Base-by-base conservation (phyloP, 2,797 vertebrate species). In the Diglossa cyanea region DNA sequence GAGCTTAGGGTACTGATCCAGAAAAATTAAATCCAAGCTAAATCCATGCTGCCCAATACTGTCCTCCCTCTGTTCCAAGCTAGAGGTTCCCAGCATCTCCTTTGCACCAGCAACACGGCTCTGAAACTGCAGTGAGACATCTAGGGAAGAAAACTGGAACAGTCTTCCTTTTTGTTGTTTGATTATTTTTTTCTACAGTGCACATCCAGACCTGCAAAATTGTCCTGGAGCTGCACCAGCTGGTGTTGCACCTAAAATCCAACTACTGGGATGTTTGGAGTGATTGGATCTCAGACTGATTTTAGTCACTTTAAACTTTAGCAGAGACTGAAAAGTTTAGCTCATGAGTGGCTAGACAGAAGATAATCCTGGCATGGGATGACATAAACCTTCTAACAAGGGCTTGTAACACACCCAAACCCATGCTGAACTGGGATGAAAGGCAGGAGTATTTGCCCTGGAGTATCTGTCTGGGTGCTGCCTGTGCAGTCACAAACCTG, bases 101-200 rank as follows among this genome's bases (percentile, higher is more conserved):
- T 44, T 57, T 70, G 47, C 39, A 74, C 35, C 24, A 85, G 42
- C 30, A 62, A 45, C 47, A 57, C 7, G 84, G 58, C 7, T 7
- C 24, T 63, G 54, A 91, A 72, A 30, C 31, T 42, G 7, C 11
- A 21, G n/a, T 37, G 25, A 72, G 50, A 68, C 11, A 2, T 31
- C 33, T 58, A n/a, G 17, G 14, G 62, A 92, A 65, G 18, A 10
- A 65, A 83, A 62, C 14, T n/a, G 42, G 24, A 90, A 55, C 2
- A 33, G 7, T 21, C 6, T 82, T 90, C 33, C 13, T 60, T 61
- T 63, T 45, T 14, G 11, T n/a, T 45, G 11, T 0, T 26, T 71
- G 5, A 3, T 30, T 14, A 1, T 14, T 2, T 13, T 2, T 53
- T 58, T 18, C 1, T 62, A 2, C 33, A 28, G 17, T 24, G 17